Evolutionary conservation across 2,113 vertebrate genomes (phyloP).

Genomic region (Nothobranchius kuhntae): DNA sequence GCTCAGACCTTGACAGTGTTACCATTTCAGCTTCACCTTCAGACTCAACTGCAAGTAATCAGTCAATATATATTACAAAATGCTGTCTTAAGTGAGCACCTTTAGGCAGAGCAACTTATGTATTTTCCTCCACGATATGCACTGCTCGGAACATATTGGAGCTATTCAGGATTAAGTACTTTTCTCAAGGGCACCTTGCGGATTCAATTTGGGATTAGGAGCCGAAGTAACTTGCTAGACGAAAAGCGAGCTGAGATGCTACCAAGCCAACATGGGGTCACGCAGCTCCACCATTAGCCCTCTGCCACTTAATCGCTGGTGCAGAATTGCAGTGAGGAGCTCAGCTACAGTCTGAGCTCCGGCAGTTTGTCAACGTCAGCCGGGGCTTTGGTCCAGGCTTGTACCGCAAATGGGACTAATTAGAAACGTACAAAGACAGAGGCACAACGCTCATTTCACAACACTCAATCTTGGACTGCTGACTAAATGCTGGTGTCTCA

Average conservation of each 20-base stretch:
- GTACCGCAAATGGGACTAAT: slow-evolving; percentile 74
- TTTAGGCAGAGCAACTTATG: slow-evolving; percentile 43
- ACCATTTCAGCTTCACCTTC: slow-evolving; percentile 64
- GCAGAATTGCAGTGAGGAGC: slow-evolving; percentile 59
- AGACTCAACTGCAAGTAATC: slow-evolving; percentile 59
- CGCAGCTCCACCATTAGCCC: slow-evolving; percentile 54
- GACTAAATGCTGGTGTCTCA: slow-evolving; percentile 31
- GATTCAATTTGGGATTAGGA: slow-evolving; percentile 80
- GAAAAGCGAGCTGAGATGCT: slow-evolving; percentile 53
- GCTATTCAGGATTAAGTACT: slow-evolving; percentile 71
- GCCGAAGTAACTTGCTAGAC: slow-evolving; percentile 63
- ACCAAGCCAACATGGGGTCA: slow-evolving; percentile 57
- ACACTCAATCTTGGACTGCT: slow-evolving; percentile 42
- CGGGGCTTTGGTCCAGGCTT: slow-evolving; percentile 47
- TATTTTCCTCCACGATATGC: slow-evolving; percentile 53
- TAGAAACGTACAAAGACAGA: slow-evolving; percentile 68
- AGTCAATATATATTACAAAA: slow-evolving; percentile 62
- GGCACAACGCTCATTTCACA: slow-evolving; percentile 40
- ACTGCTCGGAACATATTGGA: slow-evolving; percentile 54
- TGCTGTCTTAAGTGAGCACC: slow-evolving; percentile 27
- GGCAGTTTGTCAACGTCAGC: slow-evolving; percentile 76
- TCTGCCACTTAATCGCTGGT: slow-evolving; percentile 65
- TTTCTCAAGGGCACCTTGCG: slow-evolving; percentile 76
- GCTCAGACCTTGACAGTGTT: slow-evolving; percentile 38
- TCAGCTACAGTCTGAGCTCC: slow-evolving; percentile 59